Evolutionary conservation across 2,797 vertebrate genomes (phyloP).

Genomic region (Euthynnus affinis): DNA sequence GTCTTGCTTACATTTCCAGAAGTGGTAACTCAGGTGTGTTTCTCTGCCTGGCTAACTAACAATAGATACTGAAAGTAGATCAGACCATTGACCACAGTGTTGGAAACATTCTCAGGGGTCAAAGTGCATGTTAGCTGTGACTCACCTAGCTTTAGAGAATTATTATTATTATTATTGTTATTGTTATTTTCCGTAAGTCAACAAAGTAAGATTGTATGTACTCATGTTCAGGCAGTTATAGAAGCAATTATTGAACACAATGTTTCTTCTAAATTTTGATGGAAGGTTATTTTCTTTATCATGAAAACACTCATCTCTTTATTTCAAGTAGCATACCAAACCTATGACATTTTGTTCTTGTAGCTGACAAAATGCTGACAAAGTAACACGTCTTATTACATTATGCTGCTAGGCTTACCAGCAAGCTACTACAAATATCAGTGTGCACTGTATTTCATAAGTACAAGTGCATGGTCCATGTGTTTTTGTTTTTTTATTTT

Average conservation of each 20-base stretch:
- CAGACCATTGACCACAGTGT: conserved; percentile 13
- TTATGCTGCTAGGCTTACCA: not conserved
- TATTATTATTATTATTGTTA: too few species aligned
- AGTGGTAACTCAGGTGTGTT: conserved; percentile 10
- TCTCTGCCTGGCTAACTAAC: conserved; percentile 28
- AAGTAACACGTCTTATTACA: not conserved
- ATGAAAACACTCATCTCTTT: too few species aligned
- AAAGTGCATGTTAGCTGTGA: too few species aligned
- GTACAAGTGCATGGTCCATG: not conserved
- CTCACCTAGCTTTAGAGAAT: too few species aligned
- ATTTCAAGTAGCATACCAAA: too few species aligned
- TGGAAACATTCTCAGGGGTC: not conserved
- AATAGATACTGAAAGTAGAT: conserved; percentile 20
- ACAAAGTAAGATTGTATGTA: not conserved
- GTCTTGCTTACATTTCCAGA: conserved; percentile 19
- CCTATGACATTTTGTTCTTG: not conserved
- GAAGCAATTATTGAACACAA: not conserved
- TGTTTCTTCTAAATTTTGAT: too few species aligned
- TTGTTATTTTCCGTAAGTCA: not conserved
- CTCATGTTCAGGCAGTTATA: not conserved
- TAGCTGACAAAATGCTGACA: not conserved
- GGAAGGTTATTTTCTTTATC: too few species aligned
- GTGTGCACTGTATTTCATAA: not conserved
- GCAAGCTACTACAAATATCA: not conserved
- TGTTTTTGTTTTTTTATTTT: too few species aligned